A percentile compares a stretch with the other conserved stretches of the same genome.
Conservation (phyloP, 2,797 vertebrate species). For the Notolabrus celidotus region DNA sequence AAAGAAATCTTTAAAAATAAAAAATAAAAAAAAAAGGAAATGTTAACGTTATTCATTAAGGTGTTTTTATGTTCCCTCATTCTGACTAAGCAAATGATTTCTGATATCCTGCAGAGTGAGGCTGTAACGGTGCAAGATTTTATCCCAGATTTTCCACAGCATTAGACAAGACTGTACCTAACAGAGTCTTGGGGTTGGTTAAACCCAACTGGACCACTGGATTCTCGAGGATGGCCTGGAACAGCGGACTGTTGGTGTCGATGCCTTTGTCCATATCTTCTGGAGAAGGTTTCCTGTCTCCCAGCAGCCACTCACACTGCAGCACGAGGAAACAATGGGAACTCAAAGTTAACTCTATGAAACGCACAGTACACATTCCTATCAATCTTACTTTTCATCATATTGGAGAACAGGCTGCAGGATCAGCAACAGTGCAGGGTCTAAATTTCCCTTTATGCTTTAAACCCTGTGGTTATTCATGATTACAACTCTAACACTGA, state of each 20-base stretch:
- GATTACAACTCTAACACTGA: not conserved
- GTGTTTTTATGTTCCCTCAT: no score
- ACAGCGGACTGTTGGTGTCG: constrained; percentile 94
- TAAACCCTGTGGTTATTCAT: not conserved
- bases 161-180: constrained; percentile 83
- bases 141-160: not conserved
- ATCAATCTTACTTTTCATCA: not conserved
- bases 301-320: constrained; percentile 98
- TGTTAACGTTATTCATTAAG: no score
- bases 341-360: no score
- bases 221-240: constrained; percentile 99
- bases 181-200: constrained; percentile 96
- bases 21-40: no score
- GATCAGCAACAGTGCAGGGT: not conserved
- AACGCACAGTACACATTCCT: no score
- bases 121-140: not conserved
- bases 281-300: constrained; percentile 96
- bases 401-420: not conserved
- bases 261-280: constrained; percentile 98
- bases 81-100: not conserved
- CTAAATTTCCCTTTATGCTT: not conserved
- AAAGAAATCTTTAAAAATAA: no score
- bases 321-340: not conserved
- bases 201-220: constrained; percentile 97
- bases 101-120: not conserved